A percentile compares a stretch with the other conserved stretches of the same genome.
These are phyloP conservation scores for Tadarida brasiliensis DNA, from an alignment of 2,797 vertebrate genomes.

Conservation along the genomic window DNA sequence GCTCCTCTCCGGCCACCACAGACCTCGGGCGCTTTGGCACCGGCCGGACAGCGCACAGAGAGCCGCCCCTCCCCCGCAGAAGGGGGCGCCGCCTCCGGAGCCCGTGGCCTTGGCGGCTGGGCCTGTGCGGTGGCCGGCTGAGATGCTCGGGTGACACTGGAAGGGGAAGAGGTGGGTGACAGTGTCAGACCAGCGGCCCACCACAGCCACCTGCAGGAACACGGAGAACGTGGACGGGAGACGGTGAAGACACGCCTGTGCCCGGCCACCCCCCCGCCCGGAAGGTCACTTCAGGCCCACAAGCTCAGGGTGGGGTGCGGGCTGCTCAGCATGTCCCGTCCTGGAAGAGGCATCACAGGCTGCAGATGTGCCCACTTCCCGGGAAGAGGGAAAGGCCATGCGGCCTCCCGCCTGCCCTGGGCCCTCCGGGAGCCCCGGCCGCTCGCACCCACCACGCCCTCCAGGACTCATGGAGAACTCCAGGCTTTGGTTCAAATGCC, in stretches of 20 bases:
- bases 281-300: neutral
- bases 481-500: neutral
- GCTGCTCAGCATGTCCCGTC: fast-evolving
- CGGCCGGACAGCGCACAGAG: neutral
- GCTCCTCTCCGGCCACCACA: neutral
- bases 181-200: neutral
- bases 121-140: neutral
- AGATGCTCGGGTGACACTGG: neutral
- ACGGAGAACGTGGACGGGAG: fast-evolving
- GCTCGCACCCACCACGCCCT: fast-evolving
- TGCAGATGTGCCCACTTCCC: fast-evolving
- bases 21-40: neutral
- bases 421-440: neutral
- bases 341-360: neutral
- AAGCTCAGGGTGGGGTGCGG: neutral
- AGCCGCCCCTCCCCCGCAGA: constrained; percentile 60
- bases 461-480: neutral
- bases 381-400: fast-evolving
- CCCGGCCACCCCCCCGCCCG: neutral
- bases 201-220: neutral
- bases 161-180: neutral
- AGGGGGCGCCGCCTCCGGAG: constrained; percentile 44
- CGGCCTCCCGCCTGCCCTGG: neutral
- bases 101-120: neutral
- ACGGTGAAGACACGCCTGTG: neutral